Evolutionary conservation across 2,888 invertebrate genomes (phyloP), one percentile per base, ranked within the genome.

Genomic region (Geotrupes spiniger): DNA sequence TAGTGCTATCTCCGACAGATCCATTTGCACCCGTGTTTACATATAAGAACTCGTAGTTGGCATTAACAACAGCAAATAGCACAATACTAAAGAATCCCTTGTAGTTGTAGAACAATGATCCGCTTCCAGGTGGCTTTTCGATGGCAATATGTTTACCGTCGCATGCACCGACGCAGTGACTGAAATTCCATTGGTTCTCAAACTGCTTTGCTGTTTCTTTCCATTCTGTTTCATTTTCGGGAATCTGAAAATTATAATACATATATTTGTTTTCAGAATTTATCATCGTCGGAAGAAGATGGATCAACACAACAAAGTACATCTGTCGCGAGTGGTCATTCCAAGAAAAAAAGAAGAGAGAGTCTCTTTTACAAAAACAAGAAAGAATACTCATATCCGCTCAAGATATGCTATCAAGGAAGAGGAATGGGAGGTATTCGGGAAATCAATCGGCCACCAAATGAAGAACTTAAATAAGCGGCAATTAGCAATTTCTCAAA

Each of bases 1-100:
- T 52, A 21, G 54, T 58, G 25, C 57, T 57, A 49, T 59, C 54
- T 31, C 52, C 56, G 11, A 61, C 42, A 27, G 53, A 41, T 11
- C 56, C 56, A 27, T 57, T 55, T 25, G 52, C 51, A 11, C 58
- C 54, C n/a, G 53, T 33, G 5, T 33, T 12, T 3, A 8, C 2
- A 6, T 33, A 33, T 2, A 12, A 14, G 4, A 33, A 33, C 12
- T 33, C 6, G 12, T 10, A 33, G 4, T 33, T 12, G 12, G 33
- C 33, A 12, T 33, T 15, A 10, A 4, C 33, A 11, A 33, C 2
- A 3, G 33, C 33, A 3, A 33, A 4, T 4, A 33, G 33, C 2
- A 33, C 33, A 33, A 33, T 10, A 12, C 33, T 33, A 4, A 3
- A 4, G 5, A 12, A 10, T 33, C 5, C 5, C 10, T 33, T 33